Base-by-base conservation (phyloP, 2,113 vertebrate species). In the Anguilla japonica region DNA sequence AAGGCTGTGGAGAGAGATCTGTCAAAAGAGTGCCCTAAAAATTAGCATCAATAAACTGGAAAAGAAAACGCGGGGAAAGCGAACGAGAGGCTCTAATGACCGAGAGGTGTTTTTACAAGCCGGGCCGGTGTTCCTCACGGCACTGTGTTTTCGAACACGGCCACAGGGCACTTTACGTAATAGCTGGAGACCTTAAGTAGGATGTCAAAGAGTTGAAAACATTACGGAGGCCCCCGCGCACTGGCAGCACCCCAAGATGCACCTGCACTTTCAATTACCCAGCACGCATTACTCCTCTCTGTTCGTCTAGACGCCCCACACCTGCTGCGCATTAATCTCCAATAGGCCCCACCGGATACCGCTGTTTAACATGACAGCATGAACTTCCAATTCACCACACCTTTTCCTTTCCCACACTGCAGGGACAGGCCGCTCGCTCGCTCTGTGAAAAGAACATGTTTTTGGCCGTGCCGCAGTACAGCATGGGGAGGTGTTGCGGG, bases 251-350 rank as follows among this genome's bases (percentile, higher is more conserved):
- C 85, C 91, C 91, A 94, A 95, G 91, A 93, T 95, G 93, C 93
- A 95, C 94, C 93, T 95, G 94, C 90, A 89, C 91, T 88, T 92
- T 91, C 89, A 91, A 89, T 94, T 92, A 92, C 90, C 91, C 88
- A 87, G 89, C 20, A 20, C 88, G 89, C 81, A 79, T 14, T 83
- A 87, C 88, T 91, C 90, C 89, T 90, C 88, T 83, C 75, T n/a
- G 82, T 78, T 86, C 43, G 91, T 94, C 92, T 92, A 94, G 91
- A 94, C 93, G 89, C 86, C 84, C 90, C 87, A 89, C 94, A 94
- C 94, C 93, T 95, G 94, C 91, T 91, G 56, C 84, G 89, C 89
- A 92, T 94, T 93, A 90, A 91, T 91, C 89, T 91, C 90, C 84
- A 87, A 91, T 75, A 79, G 86, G 60, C 89, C 86, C 88, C 14